A percentile compares a stretch with the other conserved stretches of the same genome.
Conservation (phyloP, 2,113 vertebrate species). For the Urocynchramus pylzowi region DNA sequence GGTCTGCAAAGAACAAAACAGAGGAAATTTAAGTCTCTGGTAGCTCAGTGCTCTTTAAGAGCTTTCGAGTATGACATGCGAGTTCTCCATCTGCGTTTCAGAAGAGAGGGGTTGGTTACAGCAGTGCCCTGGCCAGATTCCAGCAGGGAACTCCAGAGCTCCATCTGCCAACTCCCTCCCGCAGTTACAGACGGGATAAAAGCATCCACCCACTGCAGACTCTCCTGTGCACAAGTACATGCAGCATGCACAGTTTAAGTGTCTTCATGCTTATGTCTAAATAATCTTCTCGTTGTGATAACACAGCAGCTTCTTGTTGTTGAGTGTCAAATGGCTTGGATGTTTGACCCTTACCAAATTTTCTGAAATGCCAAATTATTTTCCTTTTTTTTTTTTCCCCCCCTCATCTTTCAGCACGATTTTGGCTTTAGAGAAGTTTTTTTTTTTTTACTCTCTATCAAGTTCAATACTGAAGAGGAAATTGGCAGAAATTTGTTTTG, state of each 20-base stretch:
- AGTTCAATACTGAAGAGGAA: neutral
- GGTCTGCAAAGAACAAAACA: neutral
- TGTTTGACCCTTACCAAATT: neutral
- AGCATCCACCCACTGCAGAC: neutral
- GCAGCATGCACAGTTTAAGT: no score
- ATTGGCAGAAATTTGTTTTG: neutral
- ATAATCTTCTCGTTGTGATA: neutral
- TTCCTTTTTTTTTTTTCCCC: accelerated
- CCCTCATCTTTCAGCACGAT: neutral
- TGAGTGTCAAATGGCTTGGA: neutral
- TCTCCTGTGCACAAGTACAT: neutral
- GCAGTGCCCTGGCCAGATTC: neutral
- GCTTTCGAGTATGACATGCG: neutral
- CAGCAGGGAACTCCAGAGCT: neutral
- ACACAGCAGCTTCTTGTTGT: neutral
- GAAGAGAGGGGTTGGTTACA: neutral
- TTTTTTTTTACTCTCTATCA: neutral
- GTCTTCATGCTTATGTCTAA: neutral
- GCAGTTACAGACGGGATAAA: neutral
- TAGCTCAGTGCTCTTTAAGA: neutral
- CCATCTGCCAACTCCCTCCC: neutral
- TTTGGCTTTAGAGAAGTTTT: neutral
- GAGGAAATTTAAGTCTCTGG: neutral
- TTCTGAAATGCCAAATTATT: neutral
- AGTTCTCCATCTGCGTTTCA: neutral